Percentiles rank a stretch among this genome's conserved stretches.
Conservation (phyloP, 2,113 vertebrate species). For the Addax nasomaculatus region DNA sequence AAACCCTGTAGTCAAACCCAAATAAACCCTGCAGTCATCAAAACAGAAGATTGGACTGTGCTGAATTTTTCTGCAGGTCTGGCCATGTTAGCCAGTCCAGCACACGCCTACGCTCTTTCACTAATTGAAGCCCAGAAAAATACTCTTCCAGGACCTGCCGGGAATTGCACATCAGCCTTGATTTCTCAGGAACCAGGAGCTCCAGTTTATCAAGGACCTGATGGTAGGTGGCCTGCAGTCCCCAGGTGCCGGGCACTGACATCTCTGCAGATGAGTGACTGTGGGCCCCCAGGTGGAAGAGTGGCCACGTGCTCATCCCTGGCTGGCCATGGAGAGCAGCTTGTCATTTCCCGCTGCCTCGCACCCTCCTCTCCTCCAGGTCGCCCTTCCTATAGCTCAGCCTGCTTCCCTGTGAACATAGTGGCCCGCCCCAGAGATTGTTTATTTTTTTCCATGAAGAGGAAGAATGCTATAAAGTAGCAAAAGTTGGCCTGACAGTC, state of each 20-base stretch:
- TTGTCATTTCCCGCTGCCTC: neutral
- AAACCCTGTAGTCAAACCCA: neutral
- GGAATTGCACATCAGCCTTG: constrained; percentile 91
- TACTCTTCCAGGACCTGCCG: constrained; percentile 83
- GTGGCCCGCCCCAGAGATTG: neutral
- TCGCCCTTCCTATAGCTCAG: neutral
- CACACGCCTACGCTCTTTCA: neutral
- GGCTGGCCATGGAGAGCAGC: constrained; percentile 4
- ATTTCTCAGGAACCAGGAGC: constrained; percentile 85
- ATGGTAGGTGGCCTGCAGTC: constrained; percentile 90
- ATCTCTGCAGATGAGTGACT: neutral
- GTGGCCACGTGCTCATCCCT: neutral
- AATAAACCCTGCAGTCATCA: neutral
- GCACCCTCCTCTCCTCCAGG: neutral
- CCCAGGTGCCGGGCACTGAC: constrained; percentile 78
- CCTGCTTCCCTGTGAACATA: neutral
- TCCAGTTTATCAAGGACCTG: constrained; percentile 87
- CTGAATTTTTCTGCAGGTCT: neutral
- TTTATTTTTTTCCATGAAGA: neutral
- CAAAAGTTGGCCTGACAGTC: neutral
- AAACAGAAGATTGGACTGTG: neutral
- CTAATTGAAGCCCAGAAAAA: neutral
- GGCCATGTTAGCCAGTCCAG: neutral
- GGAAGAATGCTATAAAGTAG: neutral
- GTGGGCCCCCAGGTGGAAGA: neutral